A percentile compares a stretch with the other conserved stretches of the same genome.
phyloP scores from a whole-genome alignment of 2,797 vertebrate genomes.

The Coracias cyanogaster region DNA sequence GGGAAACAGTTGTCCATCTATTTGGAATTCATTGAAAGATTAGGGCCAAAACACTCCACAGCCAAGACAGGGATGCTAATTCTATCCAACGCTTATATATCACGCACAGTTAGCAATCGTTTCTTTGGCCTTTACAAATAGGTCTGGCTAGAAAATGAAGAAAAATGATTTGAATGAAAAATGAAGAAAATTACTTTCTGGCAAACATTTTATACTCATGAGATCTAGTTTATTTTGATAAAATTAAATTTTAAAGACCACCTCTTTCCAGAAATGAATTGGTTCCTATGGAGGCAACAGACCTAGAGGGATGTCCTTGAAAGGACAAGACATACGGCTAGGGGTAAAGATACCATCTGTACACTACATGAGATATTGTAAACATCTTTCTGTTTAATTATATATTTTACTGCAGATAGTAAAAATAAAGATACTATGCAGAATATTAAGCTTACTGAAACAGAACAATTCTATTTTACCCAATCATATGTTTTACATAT shows the following conservation, averaged over 20 bases:
- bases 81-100: conserved; percentile 7
- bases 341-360: conserved; percentile 57
- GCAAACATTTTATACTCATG: conserved; percentile 14
- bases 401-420: neutral
- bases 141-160: conserved; percentile 24
- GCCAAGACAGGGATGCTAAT: conserved; percentile 11
- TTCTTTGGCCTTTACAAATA: conserved; percentile 58
- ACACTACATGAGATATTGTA: neutral
- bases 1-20: neutral
- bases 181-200: conserved; percentile 54
- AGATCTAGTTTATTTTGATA: conserved; percentile 61
- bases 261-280: conserved; percentile 42
- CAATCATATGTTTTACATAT: neutral
- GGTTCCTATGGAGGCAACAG: conserved; percentile 26
- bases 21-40: neutral
- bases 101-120: neutral
- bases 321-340: conserved; percentile 16
- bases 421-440: neutral
- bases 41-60: conserved; percentile 1
- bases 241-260: conserved; percentile 73
- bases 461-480: neutral
- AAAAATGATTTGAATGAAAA: conserved; percentile 18
- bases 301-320: conserved; percentile 35
- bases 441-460: neutral
- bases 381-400: conserved; percentile 6